Percentiles rank a stretch among this genome's conserved stretches.
These are phyloP conservation scores for Oncopodura yosiiana DNA, from an alignment of 1,140 invertebrate genomes.

Conservation along the genomic window DNA sequence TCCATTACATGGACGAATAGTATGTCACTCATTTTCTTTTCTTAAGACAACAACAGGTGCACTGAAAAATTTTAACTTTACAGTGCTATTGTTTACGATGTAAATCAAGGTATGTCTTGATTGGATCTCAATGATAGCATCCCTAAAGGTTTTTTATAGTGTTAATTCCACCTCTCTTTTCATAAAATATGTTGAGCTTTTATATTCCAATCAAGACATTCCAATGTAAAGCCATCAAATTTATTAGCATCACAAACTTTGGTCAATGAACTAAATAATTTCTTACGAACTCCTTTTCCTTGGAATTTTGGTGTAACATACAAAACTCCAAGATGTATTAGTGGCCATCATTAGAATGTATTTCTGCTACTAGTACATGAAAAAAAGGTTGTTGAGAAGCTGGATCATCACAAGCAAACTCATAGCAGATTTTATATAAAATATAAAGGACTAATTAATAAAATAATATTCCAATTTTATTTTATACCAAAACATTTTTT, in stretches of 20 bases:
- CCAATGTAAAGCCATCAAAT: conserved; percentile 58
- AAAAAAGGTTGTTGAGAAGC: conserved; percentile 52
- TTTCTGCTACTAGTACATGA: conserved; percentile 55
- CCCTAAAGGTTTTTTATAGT: conserved; percentile 53
- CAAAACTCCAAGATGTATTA: conserved; percentile 70
- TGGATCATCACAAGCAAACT: conserved; percentile 60
- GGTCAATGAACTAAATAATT: conserved; percentile 56
- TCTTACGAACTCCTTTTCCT: conserved; percentile 54
- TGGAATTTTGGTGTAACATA: conserved; percentile 59
- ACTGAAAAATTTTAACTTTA: background rate
- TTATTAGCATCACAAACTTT: conserved; percentile 46
- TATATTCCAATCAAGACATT: conserved; percentile 68
- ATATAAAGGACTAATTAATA: too few species aligned
- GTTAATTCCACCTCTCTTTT: conserved; percentile 54
- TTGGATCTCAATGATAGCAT: conserved; percentile 60
- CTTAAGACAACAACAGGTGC: background rate
- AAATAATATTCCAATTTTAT: too few species aligned
- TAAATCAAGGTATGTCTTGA: too few species aligned
- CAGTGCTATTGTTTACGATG: background rate
- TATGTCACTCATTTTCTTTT: conserved; percentile 1
- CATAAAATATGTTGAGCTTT: conserved; percentile 61
- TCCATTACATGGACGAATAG: conserved; percentile 35
- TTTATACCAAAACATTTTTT: too few species aligned
- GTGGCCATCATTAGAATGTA: conserved; percentile 31
- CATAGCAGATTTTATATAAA: too few species aligned